These are phyloP conservation scores for Beris morrisii DNA, from an alignment of 2,888 invertebrate genomes.

Conservation along the genomic window DNA sequence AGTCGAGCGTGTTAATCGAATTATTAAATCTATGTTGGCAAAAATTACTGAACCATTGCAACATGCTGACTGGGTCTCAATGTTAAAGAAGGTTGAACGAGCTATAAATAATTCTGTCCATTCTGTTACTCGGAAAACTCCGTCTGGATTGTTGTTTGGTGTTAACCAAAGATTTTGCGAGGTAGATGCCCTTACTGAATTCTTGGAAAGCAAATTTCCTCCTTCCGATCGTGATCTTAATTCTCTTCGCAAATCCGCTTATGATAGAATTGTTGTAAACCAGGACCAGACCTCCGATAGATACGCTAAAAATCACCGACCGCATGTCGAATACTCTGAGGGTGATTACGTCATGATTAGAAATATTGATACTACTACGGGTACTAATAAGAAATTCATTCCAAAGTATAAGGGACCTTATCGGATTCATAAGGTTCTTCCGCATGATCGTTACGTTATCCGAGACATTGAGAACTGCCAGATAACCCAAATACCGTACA, in stretches of 20 bases:
- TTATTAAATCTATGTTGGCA: conserved; percentile 29
- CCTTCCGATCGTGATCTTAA: background rate
- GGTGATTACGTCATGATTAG: background rate
- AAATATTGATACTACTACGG: background rate
- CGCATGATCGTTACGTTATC: background rate
- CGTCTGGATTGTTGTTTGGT: background rate
- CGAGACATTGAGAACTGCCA: background rate
- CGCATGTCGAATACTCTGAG: background rate
- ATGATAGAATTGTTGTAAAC: too few species aligned
- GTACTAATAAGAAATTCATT: background rate
- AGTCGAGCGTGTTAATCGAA: conserved; percentile 24
- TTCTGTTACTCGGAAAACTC: conserved; percentile 2
- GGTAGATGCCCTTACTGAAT: background rate
- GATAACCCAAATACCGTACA: background rate
- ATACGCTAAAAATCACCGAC: too few species aligned
- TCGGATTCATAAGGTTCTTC: background rate
- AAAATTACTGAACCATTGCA: conserved; percentile 32
- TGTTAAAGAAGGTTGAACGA: conserved; percentile 21
- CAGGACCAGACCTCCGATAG: too few species aligned
- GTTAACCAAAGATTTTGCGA: background rate
- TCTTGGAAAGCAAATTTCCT: background rate
- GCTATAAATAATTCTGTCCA: conserved; percentile 21
- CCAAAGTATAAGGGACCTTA: background rate
- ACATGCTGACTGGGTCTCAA: conserved; percentile 33
- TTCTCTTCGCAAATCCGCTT: background rate